phyloP scores from a whole-genome alignment of 2,797 vertebrate species.

The Octomys mimax region DNA sequence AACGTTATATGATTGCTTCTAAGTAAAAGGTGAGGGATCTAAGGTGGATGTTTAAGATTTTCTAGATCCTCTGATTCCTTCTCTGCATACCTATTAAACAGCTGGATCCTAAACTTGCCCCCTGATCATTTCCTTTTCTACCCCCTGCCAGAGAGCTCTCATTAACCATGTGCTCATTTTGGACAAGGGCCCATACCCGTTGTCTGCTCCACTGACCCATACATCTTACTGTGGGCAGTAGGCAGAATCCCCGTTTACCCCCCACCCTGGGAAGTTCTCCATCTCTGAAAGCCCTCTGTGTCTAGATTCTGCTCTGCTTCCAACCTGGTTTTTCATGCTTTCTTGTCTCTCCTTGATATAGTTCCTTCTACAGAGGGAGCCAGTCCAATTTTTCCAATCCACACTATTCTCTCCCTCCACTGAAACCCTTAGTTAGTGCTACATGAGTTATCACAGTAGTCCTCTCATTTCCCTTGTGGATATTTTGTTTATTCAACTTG shows the following conservation, averaged over 20 bases:
- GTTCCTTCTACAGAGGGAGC: neutral
- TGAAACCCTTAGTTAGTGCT: neutral
- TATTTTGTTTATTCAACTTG: neutral
- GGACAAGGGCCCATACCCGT: neutral
- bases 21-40: constrained; percentile 4
- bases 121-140: neutral
- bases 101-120: neutral
- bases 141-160: neutral
- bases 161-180: neutral
- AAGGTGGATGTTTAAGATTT: neutral
- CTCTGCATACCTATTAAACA: neutral
- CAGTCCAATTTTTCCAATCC: neutral
- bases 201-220: neutral
- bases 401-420: neutral
- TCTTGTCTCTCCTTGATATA: neutral
- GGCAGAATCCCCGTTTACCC: neutral
- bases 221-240: neutral
- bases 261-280: neutral
- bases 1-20: neutral
- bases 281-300: neutral
- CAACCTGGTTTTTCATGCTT: neutral
- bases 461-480: neutral
- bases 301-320: neutral
- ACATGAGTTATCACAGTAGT: neutral
- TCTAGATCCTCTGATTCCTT: neutral